A percentile compares a stretch with the other conserved stretches of the same genome.
phyloP scores from a whole-genome alignment of 2,888 invertebrate species.

The Strigamia transsilvanica region DNA sequence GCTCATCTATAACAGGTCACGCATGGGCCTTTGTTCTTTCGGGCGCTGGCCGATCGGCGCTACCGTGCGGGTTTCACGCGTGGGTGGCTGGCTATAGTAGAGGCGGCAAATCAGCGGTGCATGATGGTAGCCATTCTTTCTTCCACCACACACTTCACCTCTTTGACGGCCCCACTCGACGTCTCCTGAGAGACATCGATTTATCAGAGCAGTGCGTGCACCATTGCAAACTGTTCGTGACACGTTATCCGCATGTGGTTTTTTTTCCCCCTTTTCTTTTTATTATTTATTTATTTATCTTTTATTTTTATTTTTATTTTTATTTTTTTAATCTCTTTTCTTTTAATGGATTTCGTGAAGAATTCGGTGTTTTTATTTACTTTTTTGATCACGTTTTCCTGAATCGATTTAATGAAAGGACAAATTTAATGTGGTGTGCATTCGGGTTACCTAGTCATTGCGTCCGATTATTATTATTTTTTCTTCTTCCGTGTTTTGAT shows the following conservation, averaged over 20 bases:
- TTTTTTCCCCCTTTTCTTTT: neutral
- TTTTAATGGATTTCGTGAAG: neutral
- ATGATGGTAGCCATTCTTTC: slow-evolving; percentile 18
- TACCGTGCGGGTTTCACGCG: slow-evolving; percentile 37
- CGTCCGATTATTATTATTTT: neutral
- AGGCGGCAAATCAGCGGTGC: slow-evolving; percentile 25
- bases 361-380: neutral
- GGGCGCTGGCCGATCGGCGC: neutral
- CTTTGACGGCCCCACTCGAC: slow-evolving; percentile 34
- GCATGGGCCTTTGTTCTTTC: slow-evolving; percentile 24
- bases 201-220: slow-evolving; percentile 18
- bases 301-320: neutral
- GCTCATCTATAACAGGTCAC: slow-evolving; percentile 38
- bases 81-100: slow-evolving; percentile 1
- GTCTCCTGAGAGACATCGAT: slow-evolving; percentile 41
- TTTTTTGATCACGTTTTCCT: neutral
- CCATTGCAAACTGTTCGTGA: slow-evolving; percentile 11
- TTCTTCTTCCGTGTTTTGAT: slow-evolving; percentile 27
- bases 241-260: slow-evolving; percentile 6
- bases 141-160: slow-evolving; percentile 31
- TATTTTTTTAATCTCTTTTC: neutral
- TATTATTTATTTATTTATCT: neutral
- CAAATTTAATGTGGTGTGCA: neutral
- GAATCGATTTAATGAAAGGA: neutral
- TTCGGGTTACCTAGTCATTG: slow-evolving; percentile 5